Conservation (phyloP, 2,797 vertebrate genomes). For the Cygnus olor region DNA sequence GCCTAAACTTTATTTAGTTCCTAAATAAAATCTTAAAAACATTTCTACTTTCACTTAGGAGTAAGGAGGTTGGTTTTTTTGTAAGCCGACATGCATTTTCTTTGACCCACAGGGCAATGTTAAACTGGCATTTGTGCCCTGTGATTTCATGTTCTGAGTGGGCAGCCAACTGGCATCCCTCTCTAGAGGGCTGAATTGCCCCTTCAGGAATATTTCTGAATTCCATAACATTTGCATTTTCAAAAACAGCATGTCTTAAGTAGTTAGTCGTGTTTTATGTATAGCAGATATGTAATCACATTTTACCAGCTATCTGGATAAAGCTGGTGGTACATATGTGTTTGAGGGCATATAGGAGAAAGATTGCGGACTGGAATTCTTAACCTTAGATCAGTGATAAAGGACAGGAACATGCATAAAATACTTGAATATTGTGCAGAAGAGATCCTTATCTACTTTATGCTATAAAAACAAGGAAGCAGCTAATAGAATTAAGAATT, state of each 20-base stretch:
- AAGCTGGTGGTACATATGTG: not conserved
- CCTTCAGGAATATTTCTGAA: not conserved
- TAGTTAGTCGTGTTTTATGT: accelerated
- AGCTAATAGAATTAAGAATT: not conserved
- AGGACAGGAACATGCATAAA: not conserved
- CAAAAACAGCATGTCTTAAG: not conserved
- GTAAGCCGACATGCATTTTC: not conserved
- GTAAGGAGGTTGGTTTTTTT: not conserved
- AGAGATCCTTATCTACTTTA: not conserved
- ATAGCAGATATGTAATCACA: accelerated
- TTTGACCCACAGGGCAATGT: not conserved
- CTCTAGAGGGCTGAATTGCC: not conserved
- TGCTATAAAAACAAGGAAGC: not conserved
- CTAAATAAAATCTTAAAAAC: not conserved
- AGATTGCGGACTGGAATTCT: not conserved
- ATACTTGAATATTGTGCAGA: not conserved
- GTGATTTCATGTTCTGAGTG: not conserved
- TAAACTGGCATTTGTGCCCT: not conserved
- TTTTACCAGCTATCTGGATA: not conserved
- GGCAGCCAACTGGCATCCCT: not conserved
- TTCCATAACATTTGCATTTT: not conserved
- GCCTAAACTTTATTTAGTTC: not conserved
- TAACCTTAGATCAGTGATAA: not conserved
- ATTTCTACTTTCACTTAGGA: not conserved
- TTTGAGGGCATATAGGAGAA: not conserved